These are phyloP conservation scores for Apeira syringaria DNA, from an alignment of 2,888 invertebrate species.

Conservation along the genomic window DNA sequence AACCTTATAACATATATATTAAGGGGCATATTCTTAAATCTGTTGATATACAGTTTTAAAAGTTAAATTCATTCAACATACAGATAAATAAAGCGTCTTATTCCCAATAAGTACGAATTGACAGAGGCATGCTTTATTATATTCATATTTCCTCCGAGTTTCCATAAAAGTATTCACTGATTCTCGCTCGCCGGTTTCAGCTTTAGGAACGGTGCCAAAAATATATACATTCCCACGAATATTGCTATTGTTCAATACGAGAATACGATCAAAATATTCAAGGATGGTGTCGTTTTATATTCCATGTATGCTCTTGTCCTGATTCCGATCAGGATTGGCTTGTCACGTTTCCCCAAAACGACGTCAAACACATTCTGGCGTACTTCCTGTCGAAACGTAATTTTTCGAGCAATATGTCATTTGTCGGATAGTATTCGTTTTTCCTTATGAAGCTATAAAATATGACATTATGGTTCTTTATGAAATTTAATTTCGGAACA, in stretches of 20 bases:
- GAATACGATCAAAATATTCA: slow-evolving; percentile 41
- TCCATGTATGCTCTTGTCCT: slow-evolving; percentile 55
- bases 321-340: slow-evolving; percentile 63
- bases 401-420: slow-evolving; percentile 39
- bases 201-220: slow-evolving; percentile 22
- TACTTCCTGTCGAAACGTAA: slow-evolving; percentile 47
- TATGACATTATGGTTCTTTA: slow-evolving; percentile 14
- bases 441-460: slow-evolving; percentile 20
- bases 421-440: slow-evolving; percentile 14
- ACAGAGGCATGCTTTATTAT: slow-evolving; percentile 13
- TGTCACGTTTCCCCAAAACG: slow-evolving; percentile 50
- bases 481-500: slow-evolving; percentile 6
- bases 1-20: too few species aligned
- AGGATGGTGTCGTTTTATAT: slow-evolving; percentile 59
- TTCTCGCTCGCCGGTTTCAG: slow-evolving; percentile 7
- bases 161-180: slow-evolving; percentile 20
- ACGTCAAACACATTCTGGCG: slow-evolving; percentile 43
- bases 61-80: slow-evolving; percentile 6
- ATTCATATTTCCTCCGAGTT: slow-evolving; percentile 17
- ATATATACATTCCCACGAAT: slow-evolving; percentile 24
- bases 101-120: slow-evolving; percentile 3
- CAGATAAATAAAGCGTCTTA: slow-evolving; percentile 10
- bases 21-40: too few species aligned
- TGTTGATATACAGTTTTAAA: too few species aligned
- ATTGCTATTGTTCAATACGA: slow-evolving; percentile 35